A percentile compares a stretch with the other conserved stretches of the same genome.
phyloP scores from a whole-genome alignment of 2,888 invertebrate species.

The Eumacrocentrus americanus region DNA sequence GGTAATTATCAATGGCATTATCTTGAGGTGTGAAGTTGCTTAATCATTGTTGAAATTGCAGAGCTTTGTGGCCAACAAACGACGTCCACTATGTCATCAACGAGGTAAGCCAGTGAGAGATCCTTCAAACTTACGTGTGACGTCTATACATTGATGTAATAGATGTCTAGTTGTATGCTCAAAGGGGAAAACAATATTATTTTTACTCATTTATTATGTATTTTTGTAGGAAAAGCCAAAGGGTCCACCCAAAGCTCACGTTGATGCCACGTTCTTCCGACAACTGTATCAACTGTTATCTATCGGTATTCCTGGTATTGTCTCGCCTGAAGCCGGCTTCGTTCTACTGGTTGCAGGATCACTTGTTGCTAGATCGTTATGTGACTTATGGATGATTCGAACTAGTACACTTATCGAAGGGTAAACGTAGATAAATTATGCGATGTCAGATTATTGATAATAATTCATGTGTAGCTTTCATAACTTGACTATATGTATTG shows the following conservation, averaged over 20 bases:
- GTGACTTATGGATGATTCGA: slow-evolving; percentile 97
- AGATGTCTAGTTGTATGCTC: no score
- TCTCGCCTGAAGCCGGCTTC: slow-evolving; percentile 77
- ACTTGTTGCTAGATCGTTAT: slow-evolving; percentile 86
- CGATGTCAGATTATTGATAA: slow-evolving; percentile 5
- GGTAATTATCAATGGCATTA: slow-evolving; percentile 29
- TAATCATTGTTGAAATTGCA: slow-evolving; percentile 46
- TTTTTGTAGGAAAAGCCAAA: slow-evolving; percentile 58
- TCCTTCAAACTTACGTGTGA: neutral
- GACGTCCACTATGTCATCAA: slow-evolving; percentile 82
- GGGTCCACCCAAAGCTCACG: slow-evolving; percentile 70
- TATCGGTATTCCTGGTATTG: slow-evolving; percentile 74
- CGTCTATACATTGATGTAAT: neutral
- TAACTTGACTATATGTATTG: slow-evolving; percentile 49
- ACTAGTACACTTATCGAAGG: slow-evolving; percentile 93
- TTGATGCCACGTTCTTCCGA: slow-evolving; percentile 75
- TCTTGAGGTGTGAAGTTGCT: neutral
- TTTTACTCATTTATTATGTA: slow-evolving; percentile 1
- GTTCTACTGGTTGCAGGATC: slow-evolving; percentile 78
- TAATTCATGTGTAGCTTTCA: slow-evolving; percentile 37
- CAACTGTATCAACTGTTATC: slow-evolving; percentile 71
- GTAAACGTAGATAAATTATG: slow-evolving; percentile 58
- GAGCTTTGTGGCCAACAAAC: slow-evolving; percentile 69
- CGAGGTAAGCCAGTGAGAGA: slow-evolving; percentile 60
- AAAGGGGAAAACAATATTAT: no score